phyloP scores from a whole-genome alignment of 2,113 vertebrate genomes.

The Calidris pugnax region DNA sequence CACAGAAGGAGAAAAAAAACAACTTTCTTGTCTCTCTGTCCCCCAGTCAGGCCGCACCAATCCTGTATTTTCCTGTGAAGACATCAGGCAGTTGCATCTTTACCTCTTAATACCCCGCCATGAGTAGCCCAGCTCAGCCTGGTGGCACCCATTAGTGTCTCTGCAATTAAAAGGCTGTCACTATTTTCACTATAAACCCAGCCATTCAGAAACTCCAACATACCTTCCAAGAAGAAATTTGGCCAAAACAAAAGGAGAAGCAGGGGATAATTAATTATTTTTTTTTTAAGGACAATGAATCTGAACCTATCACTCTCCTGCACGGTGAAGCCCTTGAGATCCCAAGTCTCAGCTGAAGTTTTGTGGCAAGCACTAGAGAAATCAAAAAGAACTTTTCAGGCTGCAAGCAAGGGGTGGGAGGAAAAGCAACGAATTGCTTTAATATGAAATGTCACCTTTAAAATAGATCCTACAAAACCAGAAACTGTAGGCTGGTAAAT shows the following conservation, averaged over 20 bases:
- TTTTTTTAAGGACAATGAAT: not conserved
- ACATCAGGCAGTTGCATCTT: not conserved
- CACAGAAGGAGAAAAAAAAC: not conserved
- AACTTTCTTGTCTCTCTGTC: not conserved
- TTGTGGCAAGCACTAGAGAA: not conserved
- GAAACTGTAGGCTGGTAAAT: not conserved
- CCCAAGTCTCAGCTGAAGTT: not conserved
- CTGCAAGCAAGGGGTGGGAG: not conserved
- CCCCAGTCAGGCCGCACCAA: not conserved
- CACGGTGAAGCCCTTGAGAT: not conserved
- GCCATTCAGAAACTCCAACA: not conserved
- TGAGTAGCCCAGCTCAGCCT: not conserved
- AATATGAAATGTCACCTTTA: not conserved
- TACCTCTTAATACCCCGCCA: not conserved
- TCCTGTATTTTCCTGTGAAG: not conserved
- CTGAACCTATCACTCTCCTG: not conserved
- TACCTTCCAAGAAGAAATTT: not conserved
- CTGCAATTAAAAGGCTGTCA: not conserved
- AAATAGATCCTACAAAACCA: not conserved
- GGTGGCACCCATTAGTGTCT: not conserved
- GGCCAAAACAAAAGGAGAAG: not conserved
- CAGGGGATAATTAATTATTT: no score
- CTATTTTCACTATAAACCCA: not conserved
- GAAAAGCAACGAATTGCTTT: not conserved
- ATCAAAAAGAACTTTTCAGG: not conserved